A percentile compares a stretch with the other conserved stretches of the same genome.
Conservation (phyloP, 1,140 invertebrate genomes). For the Heliothis virescens region DNA sequence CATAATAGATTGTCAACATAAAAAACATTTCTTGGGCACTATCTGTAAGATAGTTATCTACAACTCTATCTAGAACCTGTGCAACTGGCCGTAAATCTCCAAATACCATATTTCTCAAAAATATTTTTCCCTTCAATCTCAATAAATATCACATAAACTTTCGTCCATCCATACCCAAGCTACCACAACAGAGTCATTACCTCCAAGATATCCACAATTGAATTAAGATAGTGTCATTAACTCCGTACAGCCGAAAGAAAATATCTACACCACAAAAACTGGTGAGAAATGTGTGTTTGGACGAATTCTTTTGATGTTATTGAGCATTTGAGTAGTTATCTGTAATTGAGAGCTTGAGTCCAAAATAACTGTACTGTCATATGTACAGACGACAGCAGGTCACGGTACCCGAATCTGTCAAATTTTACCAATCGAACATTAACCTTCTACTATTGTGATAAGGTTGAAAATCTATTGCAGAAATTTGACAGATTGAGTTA, state of each 20-base stretch:
- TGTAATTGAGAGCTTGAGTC: neutral
- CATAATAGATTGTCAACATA: no score
- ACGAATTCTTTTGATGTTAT: conserved; percentile 31
- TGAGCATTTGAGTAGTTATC: neutral
- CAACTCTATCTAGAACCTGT: no score
- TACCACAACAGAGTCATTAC: conserved; percentile 64
- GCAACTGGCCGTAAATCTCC: no score
- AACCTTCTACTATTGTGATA: no score
- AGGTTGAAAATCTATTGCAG: no score
- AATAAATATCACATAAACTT: conserved; percentile 35
- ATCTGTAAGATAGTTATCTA: no score
- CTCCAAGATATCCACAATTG: conserved; percentile 68
- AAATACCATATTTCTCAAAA: neutral
- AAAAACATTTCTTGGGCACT: no score
- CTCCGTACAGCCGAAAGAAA: conserved; percentile 62
- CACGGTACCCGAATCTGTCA: no score
- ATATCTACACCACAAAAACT: conserved; percentile 56
- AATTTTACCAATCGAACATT: no score
- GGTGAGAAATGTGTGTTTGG: conserved; percentile 31
- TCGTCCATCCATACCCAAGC: conserved; percentile 37
- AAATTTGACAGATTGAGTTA: no score
- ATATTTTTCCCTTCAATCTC: neutral
- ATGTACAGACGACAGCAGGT: no score
- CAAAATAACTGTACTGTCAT: neutral
- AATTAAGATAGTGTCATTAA: conserved; percentile 75